Evolutionary conservation across 2,113 vertebrate genomes (phyloP).

Genomic region (Antigone vipio): DNA sequence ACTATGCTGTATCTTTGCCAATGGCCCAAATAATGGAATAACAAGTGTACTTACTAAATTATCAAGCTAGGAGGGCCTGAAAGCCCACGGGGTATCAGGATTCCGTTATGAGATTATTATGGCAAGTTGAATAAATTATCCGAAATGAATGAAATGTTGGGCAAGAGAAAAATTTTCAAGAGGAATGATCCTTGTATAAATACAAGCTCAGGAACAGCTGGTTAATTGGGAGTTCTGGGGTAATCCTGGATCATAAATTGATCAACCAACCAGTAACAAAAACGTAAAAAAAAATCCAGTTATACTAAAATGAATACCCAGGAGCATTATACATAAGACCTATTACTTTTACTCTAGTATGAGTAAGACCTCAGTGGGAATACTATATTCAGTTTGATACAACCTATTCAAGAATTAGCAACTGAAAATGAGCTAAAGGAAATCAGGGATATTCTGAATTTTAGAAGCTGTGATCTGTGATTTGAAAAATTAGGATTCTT

Average conservation of each 20-base stretch:
- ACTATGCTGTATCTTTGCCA: background rate
- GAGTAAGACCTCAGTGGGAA: background rate
- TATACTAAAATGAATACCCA: background rate
- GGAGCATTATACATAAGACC: background rate
- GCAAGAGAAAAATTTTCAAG: background rate
- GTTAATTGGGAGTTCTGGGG: background rate
- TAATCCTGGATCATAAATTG: constrained; percentile 19
- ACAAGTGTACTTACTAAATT: background rate
- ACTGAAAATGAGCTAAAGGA: background rate
- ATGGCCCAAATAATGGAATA: background rate
- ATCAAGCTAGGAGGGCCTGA: background rate
- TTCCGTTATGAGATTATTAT: background rate
- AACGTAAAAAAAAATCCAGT: background rate
- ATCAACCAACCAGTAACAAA: background rate
- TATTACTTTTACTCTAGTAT: background rate
- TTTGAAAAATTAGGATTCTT: background rate
- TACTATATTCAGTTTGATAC: background rate
- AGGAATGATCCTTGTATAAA: background rate
- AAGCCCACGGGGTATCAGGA: background rate
- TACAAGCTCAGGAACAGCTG: background rate
- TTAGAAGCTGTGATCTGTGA: background rate
- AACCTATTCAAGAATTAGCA: background rate
- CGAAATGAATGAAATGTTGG: background rate
- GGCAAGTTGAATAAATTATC: background rate
- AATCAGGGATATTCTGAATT: background rate